Evolutionary conservation across 2,888 invertebrate genomes (phyloP).

Genomic region (Steromphala cineraria): DNA sequence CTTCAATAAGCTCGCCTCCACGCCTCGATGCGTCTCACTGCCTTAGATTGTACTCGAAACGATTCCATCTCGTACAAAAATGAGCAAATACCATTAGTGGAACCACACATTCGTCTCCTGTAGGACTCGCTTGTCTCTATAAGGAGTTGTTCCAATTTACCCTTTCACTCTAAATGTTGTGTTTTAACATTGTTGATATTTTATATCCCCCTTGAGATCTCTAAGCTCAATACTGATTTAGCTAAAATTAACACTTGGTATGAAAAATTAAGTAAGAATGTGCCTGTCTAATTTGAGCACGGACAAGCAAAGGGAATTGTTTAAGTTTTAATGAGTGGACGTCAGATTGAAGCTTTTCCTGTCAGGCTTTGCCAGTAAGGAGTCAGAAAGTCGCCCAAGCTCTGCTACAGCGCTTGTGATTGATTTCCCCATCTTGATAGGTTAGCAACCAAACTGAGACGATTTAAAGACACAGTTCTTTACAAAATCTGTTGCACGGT

Average conservation of each 20-base stretch:
- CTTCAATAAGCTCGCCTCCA: not conserved
- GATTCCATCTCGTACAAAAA: too few species aligned
- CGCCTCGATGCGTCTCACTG: not conserved
- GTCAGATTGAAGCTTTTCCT: too few species aligned
- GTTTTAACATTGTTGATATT: too few species aligned
- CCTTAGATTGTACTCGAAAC: too few species aligned
- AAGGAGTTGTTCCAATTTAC: not conserved
- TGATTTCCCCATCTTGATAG: too few species aligned
- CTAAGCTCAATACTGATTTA: not conserved
- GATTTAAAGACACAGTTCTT: not conserved
- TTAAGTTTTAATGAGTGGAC: too few species aligned
- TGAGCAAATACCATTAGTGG: slow-evolving; percentile 7
- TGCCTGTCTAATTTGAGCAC: not conserved
- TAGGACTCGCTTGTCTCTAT: not conserved
- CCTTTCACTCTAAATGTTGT: too few species aligned
- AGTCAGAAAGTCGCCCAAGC: too few species aligned
- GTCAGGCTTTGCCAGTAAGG: too few species aligned
- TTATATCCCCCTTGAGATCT: not conserved
- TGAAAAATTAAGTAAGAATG: slow-evolving; percentile 5
- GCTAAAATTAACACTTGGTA: not conserved
- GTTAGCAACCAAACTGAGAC: too few species aligned
- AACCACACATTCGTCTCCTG: not conserved
- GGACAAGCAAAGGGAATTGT: not conserved
- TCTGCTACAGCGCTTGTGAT: too few species aligned
- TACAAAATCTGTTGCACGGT: not conserved